These are phyloP conservation scores for Spodoptera frugiperda DNA, from an alignment of 1,140 invertebrate species.

Conservation along the genomic window DNA sequence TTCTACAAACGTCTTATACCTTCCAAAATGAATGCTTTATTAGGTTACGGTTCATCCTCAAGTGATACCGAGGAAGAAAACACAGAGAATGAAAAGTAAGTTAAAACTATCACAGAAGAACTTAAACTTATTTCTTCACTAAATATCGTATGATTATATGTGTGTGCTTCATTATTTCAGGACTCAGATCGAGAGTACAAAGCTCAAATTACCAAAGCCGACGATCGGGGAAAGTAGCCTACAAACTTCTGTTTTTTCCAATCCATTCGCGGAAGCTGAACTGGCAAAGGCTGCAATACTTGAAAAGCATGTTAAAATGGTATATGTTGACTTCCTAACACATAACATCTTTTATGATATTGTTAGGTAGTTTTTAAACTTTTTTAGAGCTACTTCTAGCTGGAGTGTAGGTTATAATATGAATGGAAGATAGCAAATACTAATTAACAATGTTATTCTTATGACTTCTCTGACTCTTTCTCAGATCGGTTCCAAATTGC, in stretches of 20 bases:
- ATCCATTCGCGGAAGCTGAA: conserved; percentile 96
- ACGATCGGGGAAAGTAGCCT: conserved; percentile 73
- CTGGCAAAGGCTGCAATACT: conserved; percentile 94
- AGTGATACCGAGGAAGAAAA: conserved; percentile 68
- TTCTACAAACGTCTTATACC: conserved; percentile 4
- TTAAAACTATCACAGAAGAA: conserved; percentile 26
- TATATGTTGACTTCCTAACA: conserved; percentile 86
- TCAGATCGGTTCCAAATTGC: too few species aligned
- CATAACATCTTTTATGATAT: conserved; percentile 21
- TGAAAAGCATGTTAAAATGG: conserved; percentile 98
- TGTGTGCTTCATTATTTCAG: conserved; percentile 50
- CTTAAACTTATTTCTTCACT: conserved; percentile 1
- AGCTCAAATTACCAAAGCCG: conserved; percentile 82
- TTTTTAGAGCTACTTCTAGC: too few species aligned
- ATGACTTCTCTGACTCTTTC: too few species aligned
- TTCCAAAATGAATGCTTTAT: conserved; percentile 78
- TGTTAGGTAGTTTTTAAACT: background rate
- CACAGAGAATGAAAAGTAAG: conserved; percentile 68
- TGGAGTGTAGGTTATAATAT: too few species aligned
- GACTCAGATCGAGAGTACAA: conserved; percentile 58
- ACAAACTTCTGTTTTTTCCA: conserved; percentile 91
- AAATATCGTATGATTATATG: background rate
- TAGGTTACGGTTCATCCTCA: conserved; percentile 81
- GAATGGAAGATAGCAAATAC: too few species aligned
- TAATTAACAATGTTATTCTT: too few species aligned